Percentiles rank a stretch among this genome's conserved stretches.
Evolutionary conservation across 2,797 vertebrate genomes (phyloP).

Genomic region (Manis pentadactyla): DNA sequence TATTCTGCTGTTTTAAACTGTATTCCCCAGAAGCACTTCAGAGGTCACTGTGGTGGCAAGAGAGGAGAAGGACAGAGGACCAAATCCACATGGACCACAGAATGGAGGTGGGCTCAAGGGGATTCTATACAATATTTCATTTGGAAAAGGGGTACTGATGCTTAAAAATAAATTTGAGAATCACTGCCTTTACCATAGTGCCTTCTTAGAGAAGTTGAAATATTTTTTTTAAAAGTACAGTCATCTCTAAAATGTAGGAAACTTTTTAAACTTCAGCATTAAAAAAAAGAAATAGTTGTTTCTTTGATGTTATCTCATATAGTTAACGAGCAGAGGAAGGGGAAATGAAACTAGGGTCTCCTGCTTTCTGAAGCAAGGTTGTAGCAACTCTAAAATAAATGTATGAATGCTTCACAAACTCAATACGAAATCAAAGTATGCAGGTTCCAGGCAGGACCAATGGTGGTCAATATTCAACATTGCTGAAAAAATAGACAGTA

Average conservation of each 20-base stretch:
- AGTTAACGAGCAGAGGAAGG: background rate
- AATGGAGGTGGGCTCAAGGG: background rate
- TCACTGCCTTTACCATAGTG: background rate
- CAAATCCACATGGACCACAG: background rate
- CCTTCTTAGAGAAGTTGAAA: background rate
- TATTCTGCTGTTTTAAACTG: background rate
- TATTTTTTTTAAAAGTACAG: background rate
- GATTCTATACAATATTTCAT: background rate
- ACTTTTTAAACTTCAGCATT: background rate
- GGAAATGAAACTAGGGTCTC: background rate
- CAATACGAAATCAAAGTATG: background rate
- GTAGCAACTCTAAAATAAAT: background rate
- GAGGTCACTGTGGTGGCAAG: background rate
- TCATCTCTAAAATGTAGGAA: background rate
- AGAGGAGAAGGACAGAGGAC: background rate
- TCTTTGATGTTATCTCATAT: background rate
- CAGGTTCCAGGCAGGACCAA: background rate
- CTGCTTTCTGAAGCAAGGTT: background rate
- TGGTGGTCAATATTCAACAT: background rate
- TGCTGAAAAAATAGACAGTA: background rate
- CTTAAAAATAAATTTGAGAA: constrained; percentile 25
- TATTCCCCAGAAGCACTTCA: background rate
- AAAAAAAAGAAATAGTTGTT: background rate
- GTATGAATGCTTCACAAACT: background rate
- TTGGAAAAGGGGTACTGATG: background rate